Percentiles rank a stretch among this genome's conserved stretches.
phyloP scores from a whole-genome alignment of 2,888 invertebrate species.

The Drosophila lacicola region DNA sequence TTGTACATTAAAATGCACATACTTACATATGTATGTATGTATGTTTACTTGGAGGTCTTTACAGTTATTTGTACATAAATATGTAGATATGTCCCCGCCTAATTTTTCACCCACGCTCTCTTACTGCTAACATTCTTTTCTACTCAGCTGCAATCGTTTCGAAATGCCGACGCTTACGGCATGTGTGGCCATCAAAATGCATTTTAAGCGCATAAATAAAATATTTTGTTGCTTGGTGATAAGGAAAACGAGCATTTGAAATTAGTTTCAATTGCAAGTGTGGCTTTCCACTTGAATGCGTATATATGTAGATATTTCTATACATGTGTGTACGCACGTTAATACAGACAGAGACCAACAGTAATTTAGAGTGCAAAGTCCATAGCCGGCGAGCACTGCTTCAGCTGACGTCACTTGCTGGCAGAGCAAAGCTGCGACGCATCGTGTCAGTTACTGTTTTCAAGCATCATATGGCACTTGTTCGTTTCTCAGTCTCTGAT shows the following conservation, averaged over 20 bases:
- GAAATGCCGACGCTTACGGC: conserved; percentile 4
- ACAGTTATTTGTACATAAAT: neutral
- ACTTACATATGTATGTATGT: conserved; percentile 7
- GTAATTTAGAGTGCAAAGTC: conserved; percentile 47
- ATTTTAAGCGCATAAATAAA: conserved; percentile 28
- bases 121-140: neutral
- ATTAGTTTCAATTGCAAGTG: conserved; percentile 28
- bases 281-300: conserved; percentile 17
- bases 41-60: conserved; percentile 1
- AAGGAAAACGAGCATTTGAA: conserved; percentile 16
- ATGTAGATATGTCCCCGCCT: neutral
- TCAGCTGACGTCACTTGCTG: conserved; percentile 54
- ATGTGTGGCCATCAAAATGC: conserved; percentile 39
- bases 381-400: conserved; percentile 31
- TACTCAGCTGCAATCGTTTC: neutral
- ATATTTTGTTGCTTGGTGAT: conserved; percentile 16
- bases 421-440: conserved; percentile 23
- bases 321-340: neutral
- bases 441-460: conserved; percentile 41
- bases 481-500: conserved; percentile 44
- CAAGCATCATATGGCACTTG: conserved; percentile 49
- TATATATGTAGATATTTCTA: neutral
- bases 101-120: conserved; percentile 1
- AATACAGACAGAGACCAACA: conserved; percentile 27
- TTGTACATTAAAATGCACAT: neutral